Evolutionary conservation across 2,797 vertebrate species (phyloP).

Genomic region (Falco columbarius): DNA sequence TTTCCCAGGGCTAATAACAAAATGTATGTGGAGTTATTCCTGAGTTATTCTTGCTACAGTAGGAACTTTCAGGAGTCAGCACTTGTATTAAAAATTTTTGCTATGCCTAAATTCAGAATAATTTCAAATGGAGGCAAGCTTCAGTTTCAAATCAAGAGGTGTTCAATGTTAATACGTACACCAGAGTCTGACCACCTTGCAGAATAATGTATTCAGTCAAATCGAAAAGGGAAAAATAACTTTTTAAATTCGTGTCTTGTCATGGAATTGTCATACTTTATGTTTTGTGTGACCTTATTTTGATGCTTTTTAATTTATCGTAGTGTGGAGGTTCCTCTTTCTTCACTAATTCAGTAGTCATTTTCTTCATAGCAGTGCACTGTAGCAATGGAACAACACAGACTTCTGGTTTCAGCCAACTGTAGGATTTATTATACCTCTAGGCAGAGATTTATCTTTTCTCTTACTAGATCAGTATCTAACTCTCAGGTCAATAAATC

Average conservation of each 20-base stretch:
- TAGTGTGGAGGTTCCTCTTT: background rate
- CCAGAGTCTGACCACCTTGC: background rate
- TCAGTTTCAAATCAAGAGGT: background rate
- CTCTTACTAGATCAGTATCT: background rate
- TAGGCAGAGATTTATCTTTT: constrained; percentile 26
- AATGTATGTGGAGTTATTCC: background rate
- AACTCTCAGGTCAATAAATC: constrained; percentile 42
- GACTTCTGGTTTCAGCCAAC: background rate
- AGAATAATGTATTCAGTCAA: background rate
- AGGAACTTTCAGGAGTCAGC: background rate
- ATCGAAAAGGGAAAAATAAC: background rate
- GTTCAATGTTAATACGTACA: background rate
- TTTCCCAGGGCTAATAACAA: background rate
- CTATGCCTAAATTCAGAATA: background rate
- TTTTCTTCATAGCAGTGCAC: background rate
- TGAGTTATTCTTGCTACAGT: background rate
- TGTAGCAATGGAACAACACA: background rate
- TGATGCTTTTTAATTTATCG: background rate
- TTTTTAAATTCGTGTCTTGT: background rate
- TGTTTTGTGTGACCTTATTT: background rate
- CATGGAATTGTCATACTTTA: background rate
- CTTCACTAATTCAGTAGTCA: background rate
- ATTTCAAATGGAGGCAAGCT: background rate
- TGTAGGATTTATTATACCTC: constrained; percentile 17
- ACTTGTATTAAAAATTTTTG: background rate